Evolutionary conservation across 2,113 vertebrate genomes (phyloP).

Genomic region (Lontra canadensis): DNA sequence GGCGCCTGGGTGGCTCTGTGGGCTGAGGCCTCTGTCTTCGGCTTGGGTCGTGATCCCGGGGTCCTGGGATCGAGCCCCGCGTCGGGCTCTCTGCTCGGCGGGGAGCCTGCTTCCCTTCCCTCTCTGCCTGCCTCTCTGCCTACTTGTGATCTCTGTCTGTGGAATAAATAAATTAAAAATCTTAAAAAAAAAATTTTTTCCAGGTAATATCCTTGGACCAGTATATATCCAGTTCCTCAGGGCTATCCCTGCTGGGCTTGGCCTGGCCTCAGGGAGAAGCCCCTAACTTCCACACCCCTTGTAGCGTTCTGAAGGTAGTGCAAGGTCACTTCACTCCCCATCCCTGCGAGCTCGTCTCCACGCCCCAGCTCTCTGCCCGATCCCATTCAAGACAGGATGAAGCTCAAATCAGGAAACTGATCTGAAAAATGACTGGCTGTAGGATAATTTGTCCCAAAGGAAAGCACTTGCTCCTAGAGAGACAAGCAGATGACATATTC

Average conservation of each 20-base stretch:
- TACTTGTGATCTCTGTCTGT: too few species aligned
- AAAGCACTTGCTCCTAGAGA: background rate
- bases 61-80: too few species aligned
- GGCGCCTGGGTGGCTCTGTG: too few species aligned
- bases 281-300: background rate
- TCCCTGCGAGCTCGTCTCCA: background rate
- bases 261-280: background rate
- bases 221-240: background rate
- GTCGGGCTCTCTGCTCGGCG: too few species aligned
- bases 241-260: background rate
- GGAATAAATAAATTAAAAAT: too few species aligned
- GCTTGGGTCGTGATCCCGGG: too few species aligned
- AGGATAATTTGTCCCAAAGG: background rate
- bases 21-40: too few species aligned
- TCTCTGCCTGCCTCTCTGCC: too few species aligned
- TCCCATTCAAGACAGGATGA: background rate
- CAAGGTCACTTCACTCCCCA: background rate
- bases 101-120: too few species aligned
- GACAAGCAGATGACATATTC: background rate
- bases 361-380: background rate
- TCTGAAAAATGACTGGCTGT: background rate
- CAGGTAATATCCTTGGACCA: constrained; percentile 54
- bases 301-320: background rate
- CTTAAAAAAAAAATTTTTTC: background rate
- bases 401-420: background rate